Percentiles rank a stretch among this genome's conserved stretches.
These are phyloP conservation scores for Misgurnus mizolepis DNA, from an alignment of 2,113 vertebrate species.

Conservation along the genomic window DNA sequence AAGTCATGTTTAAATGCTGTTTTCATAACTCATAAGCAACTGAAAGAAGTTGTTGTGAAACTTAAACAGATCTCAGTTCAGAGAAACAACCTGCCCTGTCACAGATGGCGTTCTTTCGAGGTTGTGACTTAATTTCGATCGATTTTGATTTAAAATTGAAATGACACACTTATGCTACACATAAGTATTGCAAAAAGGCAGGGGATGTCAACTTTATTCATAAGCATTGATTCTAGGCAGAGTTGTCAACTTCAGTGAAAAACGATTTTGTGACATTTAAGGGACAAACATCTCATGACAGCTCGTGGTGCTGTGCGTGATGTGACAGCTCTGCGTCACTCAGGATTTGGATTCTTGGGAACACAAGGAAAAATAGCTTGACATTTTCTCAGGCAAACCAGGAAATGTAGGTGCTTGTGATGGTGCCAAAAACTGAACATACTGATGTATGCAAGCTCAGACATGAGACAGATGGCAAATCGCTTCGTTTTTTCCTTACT, in stretches of 20 bases:
- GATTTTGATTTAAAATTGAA: no score
- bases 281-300: neutral
- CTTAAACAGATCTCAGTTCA: no score
- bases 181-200: neutral
- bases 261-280: neutral
- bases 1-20: no score
- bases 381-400: conserved; percentile 40
- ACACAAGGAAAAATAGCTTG: conserved; percentile 9
- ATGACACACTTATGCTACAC: neutral
- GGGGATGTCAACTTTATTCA: neutral
- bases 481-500: neutral
- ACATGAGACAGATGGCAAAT: neutral
- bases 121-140: no score
- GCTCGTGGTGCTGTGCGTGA: neutral
- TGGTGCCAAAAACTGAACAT: neutral
- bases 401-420: conserved; percentile 29
- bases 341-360: conserved; percentile 3
- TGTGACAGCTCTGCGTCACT: neutral
- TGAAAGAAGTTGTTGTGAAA: no score
- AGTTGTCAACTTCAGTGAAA: neutral
- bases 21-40: no score
- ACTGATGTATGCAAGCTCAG: conserved; percentile 11
- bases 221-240: neutral
- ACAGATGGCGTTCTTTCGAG: no score
- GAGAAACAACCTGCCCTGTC: no score